Evolutionary conservation across 2,797 vertebrate species (phyloP).

Genomic region (Thamnophis elegans): DNA sequence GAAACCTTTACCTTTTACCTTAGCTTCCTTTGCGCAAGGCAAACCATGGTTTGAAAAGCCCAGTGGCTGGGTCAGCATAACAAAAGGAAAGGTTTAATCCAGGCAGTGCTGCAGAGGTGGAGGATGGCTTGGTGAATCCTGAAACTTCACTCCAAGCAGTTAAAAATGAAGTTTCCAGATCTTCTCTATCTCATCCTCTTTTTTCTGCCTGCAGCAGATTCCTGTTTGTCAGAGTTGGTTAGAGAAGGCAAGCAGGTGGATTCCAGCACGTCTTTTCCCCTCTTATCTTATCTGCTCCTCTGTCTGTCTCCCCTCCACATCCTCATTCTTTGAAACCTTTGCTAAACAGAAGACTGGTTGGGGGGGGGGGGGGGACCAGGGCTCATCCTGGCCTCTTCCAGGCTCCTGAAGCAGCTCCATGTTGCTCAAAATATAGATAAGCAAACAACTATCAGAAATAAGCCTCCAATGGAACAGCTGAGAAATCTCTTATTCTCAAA

Average conservation of each 20-base stretch:
- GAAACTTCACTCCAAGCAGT: background rate
- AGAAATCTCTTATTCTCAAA: background rate
- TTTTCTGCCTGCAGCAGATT: background rate
- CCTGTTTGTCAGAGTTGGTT: background rate
- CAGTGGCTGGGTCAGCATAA: background rate
- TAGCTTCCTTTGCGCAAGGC: background rate
- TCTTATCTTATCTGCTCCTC: background rate
- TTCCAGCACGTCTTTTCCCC: conserved; percentile 27
- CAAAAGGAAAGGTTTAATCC: background rate
- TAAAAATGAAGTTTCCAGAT: background rate
- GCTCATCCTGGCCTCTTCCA: background rate
- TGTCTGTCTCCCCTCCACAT: background rate
- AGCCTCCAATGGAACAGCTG: background rate
- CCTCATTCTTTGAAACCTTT: background rate
- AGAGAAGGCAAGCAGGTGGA: conserved; percentile 3
- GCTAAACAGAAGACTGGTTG: background rate
- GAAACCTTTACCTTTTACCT: no score
- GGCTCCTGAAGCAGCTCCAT: background rate
- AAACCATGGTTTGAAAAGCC: background rate
- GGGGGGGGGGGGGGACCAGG: background rate
- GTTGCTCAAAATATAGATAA: background rate
- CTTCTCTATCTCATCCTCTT: background rate
- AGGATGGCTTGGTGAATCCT: background rate
- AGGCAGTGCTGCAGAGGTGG: background rate
- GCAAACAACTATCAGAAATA: background rate